A percentile compares a stretch with the other conserved stretches of the same genome.
phyloP scores from a whole-genome alignment of 2,888 invertebrate genomes.

The Phlogophora meticulosa region DNA sequence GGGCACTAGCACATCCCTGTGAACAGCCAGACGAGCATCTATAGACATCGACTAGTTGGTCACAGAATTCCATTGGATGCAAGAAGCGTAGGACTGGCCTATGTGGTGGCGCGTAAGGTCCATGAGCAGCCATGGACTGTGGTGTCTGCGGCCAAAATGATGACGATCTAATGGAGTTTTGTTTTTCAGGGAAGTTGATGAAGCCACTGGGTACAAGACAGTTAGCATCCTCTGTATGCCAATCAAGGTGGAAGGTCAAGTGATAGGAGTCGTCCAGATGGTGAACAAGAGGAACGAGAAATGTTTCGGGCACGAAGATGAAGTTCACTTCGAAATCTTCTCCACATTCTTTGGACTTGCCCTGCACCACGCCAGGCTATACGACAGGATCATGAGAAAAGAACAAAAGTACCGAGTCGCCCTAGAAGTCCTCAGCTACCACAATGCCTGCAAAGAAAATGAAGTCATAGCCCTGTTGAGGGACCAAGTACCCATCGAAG shows the following conservation, averaged over 20 bases:
- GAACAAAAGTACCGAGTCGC: conserved; percentile 96
- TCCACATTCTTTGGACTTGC: conserved; percentile 96
- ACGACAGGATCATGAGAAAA: conserved; percentile 95
- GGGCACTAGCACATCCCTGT: no score
- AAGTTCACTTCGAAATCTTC: conserved; percentile 95
- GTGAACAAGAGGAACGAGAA: conserved; percentile 92
- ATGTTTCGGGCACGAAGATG: conserved; percentile 93
- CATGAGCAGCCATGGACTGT: no score
- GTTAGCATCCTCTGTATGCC: conserved; percentile 96
- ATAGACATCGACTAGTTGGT: no score
- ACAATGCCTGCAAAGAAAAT: conserved; percentile 94
- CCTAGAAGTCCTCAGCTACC: conserved; percentile 95
- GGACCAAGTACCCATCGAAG: conserved; percentile 61
- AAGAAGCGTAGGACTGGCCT: no score
- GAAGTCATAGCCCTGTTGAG: conserved; percentile 89
- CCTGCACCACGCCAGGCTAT: conserved; percentile 95
- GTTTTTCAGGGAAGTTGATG: conserved; percentile 91
- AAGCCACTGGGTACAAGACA: conserved; percentile 93
- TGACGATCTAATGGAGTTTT: background rate
- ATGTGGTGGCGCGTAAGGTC: no score
- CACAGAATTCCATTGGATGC: no score
- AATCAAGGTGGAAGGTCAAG: conserved; percentile 94
- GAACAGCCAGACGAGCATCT: no score
- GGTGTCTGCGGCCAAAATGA: no score
- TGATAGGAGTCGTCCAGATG: conserved; percentile 97